A percentile compares a stretch with the other conserved stretches of the same genome.
phyloP scores from a whole-genome alignment of 2,797 vertebrate species.

The Anguilla pacifica region DNA sequence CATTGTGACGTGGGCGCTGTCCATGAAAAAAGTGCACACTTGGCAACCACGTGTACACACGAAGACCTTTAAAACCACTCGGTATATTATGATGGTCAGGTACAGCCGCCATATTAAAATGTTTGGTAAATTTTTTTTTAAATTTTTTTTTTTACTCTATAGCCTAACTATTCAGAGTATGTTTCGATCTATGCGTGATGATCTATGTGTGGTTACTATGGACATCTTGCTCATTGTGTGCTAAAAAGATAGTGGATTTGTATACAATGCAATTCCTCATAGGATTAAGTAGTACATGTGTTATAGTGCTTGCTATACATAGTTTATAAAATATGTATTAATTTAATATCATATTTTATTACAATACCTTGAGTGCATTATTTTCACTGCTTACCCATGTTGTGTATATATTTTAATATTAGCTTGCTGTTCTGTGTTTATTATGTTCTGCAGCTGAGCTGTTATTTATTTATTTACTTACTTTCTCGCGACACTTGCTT shows the following conservation, averaged over 20 bases:
- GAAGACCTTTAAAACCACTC: no score
- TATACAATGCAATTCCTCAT: neutral
- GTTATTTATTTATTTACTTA: neutral
- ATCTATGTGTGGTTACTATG: no score
- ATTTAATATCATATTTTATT: neutral
- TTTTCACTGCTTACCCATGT: neutral
- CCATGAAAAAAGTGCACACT: no score
- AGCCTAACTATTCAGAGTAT: no score
- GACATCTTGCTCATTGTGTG: no score
- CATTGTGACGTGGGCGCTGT: neutral
- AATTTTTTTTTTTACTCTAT: neutral
- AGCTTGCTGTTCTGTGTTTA: neutral
- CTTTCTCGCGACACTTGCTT: neutral
- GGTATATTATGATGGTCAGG: no score
- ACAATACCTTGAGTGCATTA: neutral
- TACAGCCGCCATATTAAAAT: no score
- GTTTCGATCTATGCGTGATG: no score
- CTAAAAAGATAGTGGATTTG: no score
- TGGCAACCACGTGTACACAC: no score
- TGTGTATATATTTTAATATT: neutral
- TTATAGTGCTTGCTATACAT: neutral
- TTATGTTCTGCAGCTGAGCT: neutral
- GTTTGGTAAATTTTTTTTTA: no score
- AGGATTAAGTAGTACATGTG: neutral
- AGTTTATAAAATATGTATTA: neutral